phyloP scores from a whole-genome alignment of 2,113 vertebrate species.

The Riparia riparia region DNA sequence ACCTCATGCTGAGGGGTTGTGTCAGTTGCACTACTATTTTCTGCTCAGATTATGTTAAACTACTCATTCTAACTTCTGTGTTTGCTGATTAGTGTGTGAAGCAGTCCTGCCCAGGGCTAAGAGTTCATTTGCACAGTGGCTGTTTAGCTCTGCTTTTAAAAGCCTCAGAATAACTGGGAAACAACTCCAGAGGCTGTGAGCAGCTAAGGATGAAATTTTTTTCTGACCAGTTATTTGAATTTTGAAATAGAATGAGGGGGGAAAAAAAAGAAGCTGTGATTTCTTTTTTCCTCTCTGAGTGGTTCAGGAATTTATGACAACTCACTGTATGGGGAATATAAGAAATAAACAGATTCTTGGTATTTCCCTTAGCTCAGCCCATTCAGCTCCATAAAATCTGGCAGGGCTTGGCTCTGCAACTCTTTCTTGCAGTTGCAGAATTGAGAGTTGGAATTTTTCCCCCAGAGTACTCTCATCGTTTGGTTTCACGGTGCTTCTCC shows the following conservation, averaged over 20 bases:
- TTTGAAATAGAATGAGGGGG: neutral
- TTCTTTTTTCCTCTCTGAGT: neutral
- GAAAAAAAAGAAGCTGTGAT: neutral
- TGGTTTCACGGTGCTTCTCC: neutral
- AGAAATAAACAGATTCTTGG: neutral
- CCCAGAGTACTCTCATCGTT: neutral
- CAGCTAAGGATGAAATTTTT: neutral
- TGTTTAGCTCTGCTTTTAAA: neutral
- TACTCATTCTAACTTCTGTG: neutral
- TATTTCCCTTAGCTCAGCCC: neutral
- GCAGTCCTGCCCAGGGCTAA: neutral
- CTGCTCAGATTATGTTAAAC: neutral
- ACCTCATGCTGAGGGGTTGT: neutral
- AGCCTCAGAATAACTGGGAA: neutral
- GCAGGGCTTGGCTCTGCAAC: neutral
- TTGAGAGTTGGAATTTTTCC: neutral
- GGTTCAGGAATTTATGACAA: neutral
- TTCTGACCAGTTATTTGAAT: neutral
- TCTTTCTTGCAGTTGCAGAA: neutral
- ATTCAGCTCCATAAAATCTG: neutral
- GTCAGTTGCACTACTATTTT: neutral
- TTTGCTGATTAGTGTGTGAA: neutral
- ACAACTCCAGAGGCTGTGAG: neutral
- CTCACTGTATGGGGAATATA: neutral
- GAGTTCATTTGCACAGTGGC: neutral